Evolutionary conservation across 2,113 vertebrate genomes (phyloP).

Genomic region (Eublepharis macularius): DNA sequence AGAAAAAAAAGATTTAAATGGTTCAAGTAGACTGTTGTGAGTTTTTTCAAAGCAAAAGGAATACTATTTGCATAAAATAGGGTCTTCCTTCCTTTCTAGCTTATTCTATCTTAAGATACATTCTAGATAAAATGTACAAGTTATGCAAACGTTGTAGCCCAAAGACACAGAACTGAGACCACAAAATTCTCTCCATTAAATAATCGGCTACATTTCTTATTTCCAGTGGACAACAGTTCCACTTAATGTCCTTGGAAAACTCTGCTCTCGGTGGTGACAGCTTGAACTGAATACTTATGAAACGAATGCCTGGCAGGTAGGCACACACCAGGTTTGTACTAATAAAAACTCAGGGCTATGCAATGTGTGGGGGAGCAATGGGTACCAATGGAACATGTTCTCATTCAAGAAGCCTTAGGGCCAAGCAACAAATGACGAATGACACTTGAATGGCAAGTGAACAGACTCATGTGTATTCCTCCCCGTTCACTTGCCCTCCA

Average conservation of each 20-base stretch:
- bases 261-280: slow-evolving; percentile 40
- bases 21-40: neutral
- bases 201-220: slow-evolving; percentile 46
- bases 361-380: neutral
- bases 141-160: slow-evolving; percentile 18
- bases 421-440: slow-evolving; percentile 23
- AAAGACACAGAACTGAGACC: slow-evolving; percentile 45
- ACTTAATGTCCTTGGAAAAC: slow-evolving; percentile 50
- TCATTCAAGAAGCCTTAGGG: neutral
- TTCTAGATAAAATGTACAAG: neutral
- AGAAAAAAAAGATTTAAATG: neutral
- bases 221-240: slow-evolving; percentile 49
- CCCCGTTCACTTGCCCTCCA: too few species aligned
- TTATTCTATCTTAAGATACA: neutral
- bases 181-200: slow-evolving; percentile 46
- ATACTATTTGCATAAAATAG: neutral
- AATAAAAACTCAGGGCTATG: slow-evolving; percentile 39
- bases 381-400: neutral
- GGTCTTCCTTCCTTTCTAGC: slow-evolving; percentile 32
- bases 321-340: slow-evolving; percentile 25
- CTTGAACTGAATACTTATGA: slow-evolving; percentile 38
- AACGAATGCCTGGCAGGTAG: slow-evolving; percentile 41
- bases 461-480: too few species aligned
- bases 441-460: slow-evolving; percentile 24
- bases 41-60: accelerated